Percentiles rank a stretch among this genome's conserved stretches.
These are phyloP conservation scores for Charanyca ferruginea DNA, from an alignment of 2,888 invertebrate species.

Conservation along the genomic window DNA sequence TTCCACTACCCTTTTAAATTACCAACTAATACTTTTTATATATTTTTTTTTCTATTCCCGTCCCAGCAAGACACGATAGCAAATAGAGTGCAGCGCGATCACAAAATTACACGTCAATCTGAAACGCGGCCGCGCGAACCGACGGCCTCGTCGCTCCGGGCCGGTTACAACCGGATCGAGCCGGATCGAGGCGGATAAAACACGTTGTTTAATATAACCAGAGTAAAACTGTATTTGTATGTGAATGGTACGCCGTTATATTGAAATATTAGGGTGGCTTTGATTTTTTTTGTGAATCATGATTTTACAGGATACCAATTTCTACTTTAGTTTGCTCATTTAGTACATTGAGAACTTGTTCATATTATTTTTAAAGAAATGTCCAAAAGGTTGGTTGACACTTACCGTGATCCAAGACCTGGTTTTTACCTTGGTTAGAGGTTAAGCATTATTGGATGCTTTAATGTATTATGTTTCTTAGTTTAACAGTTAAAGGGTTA, in stretches of 20 bases:
- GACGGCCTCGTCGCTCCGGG: constrained; percentile 71
- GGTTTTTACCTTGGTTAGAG: too few species aligned
- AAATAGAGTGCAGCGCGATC: constrained; percentile 77
- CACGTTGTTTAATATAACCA: constrained; percentile 58
- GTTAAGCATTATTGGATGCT: too few species aligned
- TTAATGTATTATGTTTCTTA: too few species aligned
- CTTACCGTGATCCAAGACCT: too few species aligned
- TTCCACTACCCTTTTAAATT: constrained; percentile 51
- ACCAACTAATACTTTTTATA: constrained; percentile 62
- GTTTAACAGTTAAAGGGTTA: too few species aligned
- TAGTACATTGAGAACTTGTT: not conserved
- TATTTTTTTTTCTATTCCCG: constrained; percentile 50
- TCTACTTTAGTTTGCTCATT: not conserved
- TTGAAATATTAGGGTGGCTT: not conserved
- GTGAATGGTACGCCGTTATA: constrained; percentile 7
- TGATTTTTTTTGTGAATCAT: not conserved
- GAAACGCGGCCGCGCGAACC: constrained; percentile 80
- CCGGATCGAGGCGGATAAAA: constrained; percentile 71
- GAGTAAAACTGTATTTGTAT: constrained; percentile 45
- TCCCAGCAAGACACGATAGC: constrained; percentile 65
- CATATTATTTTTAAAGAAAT: too few species aligned
- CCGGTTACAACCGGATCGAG: constrained; percentile 64
- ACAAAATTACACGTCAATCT: constrained; percentile 88
- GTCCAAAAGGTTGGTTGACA: too few species aligned
- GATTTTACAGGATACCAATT: not conserved